Percentiles rank a stretch among this genome's conserved stretches.
phyloP scores from a whole-genome alignment of 2,797 vertebrate genomes.

The Uromys caudimaculatus region DNA sequence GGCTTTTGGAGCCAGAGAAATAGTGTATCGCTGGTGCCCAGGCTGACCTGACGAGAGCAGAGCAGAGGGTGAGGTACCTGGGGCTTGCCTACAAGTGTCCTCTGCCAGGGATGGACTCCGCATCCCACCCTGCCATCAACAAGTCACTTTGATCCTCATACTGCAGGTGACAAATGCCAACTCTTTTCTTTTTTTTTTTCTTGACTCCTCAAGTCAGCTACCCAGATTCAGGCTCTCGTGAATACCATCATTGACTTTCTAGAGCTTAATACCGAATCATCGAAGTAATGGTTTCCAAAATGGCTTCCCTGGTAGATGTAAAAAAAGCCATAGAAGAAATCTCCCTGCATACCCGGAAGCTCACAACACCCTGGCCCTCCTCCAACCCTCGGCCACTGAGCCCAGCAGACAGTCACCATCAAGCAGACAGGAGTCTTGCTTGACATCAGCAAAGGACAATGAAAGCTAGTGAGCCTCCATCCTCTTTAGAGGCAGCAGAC shows the following conservation, averaged over 20 bases:
- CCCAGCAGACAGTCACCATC: not conserved
- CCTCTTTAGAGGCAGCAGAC: not conserved
- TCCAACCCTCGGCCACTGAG: not conserved
- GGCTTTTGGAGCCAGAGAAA: slow-evolving; percentile 95
- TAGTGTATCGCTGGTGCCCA: slow-evolving; percentile 97
- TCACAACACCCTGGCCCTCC: accelerated
- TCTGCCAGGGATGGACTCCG: accelerated
- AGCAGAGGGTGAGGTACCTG: accelerated
- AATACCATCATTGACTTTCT: not conserved
- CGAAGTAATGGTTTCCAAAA: not conserved
- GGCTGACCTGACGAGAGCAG: slow-evolving; percentile 90
- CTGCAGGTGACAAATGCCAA: not conserved
- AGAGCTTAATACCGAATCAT: not conserved
- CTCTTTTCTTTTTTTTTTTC: not conserved
- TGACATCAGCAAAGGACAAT: not conserved
- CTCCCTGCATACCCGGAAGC: not conserved
- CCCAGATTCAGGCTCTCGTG: not conserved
- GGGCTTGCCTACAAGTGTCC: not conserved
- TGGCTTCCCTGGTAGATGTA: not conserved
- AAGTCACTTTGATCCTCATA: accelerated
- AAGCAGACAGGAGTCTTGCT: not conserved
- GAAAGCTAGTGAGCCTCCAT: not conserved
- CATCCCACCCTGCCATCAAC: too few species aligned
- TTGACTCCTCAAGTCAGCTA: not conserved
- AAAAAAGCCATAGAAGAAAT: not conserved